A percentile compares a stretch with the other conserved stretches of the same genome.
Conservation (phyloP, 2,113 vertebrate genomes). For the Pygoscelis adeliae region DNA sequence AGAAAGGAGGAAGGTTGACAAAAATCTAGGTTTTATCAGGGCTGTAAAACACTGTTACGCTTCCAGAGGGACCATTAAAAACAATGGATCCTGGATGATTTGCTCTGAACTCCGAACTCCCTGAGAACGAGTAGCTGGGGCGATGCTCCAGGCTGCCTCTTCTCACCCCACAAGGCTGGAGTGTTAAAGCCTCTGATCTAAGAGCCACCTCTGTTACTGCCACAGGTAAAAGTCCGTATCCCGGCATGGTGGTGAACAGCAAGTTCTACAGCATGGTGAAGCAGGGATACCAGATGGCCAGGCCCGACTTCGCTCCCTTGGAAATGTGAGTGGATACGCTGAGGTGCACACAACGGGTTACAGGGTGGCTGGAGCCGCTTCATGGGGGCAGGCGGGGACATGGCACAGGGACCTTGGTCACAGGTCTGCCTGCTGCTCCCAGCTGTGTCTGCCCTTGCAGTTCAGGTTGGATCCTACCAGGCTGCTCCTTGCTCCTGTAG, state of each 20-base stretch:
- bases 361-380: not conserved
- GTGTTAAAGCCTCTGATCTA: not conserved
- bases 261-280: slow-evolving; percentile 98
- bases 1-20: not conserved
- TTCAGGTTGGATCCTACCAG: not conserved
- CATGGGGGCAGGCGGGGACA: not conserved
- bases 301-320: slow-evolving; percentile 86
- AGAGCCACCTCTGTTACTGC: not conserved
- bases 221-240: slow-evolving; percentile 93
- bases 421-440: not conserved
- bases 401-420: not conserved
- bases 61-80: not conserved
- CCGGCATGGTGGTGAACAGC: slow-evolving; percentile 90
- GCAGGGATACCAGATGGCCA: slow-evolving; percentile 92
- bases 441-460: not conserved
- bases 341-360: accelerated
- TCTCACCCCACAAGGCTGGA: not conserved
- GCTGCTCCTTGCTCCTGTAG: not conserved
- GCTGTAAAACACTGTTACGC: not conserved
- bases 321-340: slow-evolving; percentile 81
- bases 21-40: not conserved
- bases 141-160: not conserved
- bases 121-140: not conserved
- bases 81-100: not conserved
- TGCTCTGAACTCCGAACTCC: not conserved